These are phyloP conservation scores for Muntiacus muntjak DNA, from an alignment of 2,113 vertebrate species.

Conservation along the genomic window DNA sequence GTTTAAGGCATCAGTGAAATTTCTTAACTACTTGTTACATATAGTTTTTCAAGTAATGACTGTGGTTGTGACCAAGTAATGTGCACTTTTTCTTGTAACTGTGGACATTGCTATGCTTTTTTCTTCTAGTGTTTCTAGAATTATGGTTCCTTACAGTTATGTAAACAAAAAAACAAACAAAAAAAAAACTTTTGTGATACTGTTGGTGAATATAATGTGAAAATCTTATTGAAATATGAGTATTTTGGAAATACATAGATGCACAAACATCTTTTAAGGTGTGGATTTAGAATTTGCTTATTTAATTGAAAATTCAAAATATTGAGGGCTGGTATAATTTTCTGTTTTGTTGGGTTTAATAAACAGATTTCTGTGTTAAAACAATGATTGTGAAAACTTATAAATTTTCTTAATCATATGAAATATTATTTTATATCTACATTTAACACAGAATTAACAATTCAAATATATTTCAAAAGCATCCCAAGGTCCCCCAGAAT, in stretches of 20 bases:
- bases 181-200: slow-evolving; percentile 89
- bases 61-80: slow-evolving; percentile 92
- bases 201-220: slow-evolving; percentile 92
- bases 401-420: slow-evolving; percentile 38
- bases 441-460: background rate
- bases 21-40: slow-evolving; percentile 89
- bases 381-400: slow-evolving; percentile 77
- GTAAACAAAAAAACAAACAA: slow-evolving; percentile 77
- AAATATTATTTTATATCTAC: background rate
- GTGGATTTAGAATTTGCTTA: slow-evolving; percentile 84
- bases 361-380: slow-evolving; percentile 90
- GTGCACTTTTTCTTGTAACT: slow-evolving; percentile 92
- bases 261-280: slow-evolving; percentile 84
- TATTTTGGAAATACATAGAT: slow-evolving; percentile 88
- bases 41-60: slow-evolving; percentile 90
- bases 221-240: slow-evolving; percentile 89
- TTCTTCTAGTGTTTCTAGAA: slow-evolving; percentile 90
- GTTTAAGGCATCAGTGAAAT: slow-evolving; percentile 87
- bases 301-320: slow-evolving; percentile 85
- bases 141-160: slow-evolving; percentile 88
- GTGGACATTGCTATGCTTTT: slow-evolving; percentile 91
- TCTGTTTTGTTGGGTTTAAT: slow-evolving; percentile 89
- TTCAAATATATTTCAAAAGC: background rate
- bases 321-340: slow-evolving; percentile 87
- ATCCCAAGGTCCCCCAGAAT: background rate